phyloP scores from a whole-genome alignment of 2,797 vertebrate species.

The Crenuchus spilurus region DNA sequence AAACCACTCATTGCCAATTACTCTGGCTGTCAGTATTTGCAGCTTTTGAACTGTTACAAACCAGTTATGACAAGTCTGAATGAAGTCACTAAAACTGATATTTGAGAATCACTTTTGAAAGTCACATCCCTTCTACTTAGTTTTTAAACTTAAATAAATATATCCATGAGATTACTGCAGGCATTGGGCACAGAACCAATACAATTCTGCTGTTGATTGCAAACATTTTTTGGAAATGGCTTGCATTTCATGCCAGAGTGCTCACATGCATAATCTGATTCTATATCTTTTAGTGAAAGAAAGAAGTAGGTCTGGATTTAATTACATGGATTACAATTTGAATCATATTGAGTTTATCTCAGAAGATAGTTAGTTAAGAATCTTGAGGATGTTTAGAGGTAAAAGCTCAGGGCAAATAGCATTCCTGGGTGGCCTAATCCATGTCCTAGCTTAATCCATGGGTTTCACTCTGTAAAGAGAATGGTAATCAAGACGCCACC shows the following conservation, averaged over 20 bases:
- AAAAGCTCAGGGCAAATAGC: constrained; percentile 17
- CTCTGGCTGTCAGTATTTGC: background rate
- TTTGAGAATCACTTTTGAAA: background rate
- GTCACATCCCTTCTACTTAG: background rate
- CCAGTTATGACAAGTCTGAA: constrained; percentile 3
- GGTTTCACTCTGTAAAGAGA: constrained; percentile 21
- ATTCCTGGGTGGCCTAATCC: constrained; percentile 50
- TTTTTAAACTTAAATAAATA: background rate
- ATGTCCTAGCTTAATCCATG: constrained; percentile 40
- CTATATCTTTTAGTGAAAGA: background rate
- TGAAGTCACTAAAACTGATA: constrained; percentile 2
- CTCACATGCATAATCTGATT: constrained; percentile 23
- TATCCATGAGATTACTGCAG: constrained; percentile 29
- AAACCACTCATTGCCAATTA: background rate
- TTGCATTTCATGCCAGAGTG: constrained; percentile 20
- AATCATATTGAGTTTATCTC: constrained; percentile 37
- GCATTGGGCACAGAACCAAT: constrained; percentile 37
- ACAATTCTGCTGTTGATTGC: constrained; percentile 32
- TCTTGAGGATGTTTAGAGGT: constrained; percentile 8
- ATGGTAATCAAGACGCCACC: constrained; percentile 45
- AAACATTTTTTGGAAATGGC: constrained; percentile 19
- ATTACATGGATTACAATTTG: constrained; percentile 31
- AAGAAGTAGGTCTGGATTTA: constrained; percentile 41
- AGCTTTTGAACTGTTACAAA: background rate
- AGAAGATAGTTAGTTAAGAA: constrained; percentile 37